phyloP scores from a whole-genome alignment of 2,797 vertebrate species.

The Diplodus sargus region DNA sequence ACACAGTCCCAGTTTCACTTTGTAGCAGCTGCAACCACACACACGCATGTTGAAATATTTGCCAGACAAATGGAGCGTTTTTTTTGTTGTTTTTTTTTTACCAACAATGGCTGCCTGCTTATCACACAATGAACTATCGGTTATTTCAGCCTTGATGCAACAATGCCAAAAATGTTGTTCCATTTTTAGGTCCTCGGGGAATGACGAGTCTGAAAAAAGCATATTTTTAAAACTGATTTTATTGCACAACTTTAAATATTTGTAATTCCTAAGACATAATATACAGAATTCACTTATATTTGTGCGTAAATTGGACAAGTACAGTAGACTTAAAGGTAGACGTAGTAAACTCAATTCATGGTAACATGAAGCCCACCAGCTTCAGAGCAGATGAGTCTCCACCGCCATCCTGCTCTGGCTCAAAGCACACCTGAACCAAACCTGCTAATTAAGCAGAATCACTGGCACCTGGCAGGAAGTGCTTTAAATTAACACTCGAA shows the following conservation, averaged over 20 bases:
- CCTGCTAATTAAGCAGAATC: constrained; percentile 20
- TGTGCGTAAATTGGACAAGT: constrained; percentile 67
- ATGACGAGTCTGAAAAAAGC: not conserved
- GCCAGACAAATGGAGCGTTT: rapidly evolving
- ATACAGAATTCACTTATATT: constrained; percentile 50
- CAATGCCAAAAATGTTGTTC: not conserved
- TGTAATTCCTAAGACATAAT: constrained; percentile 31
- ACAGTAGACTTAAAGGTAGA: constrained; percentile 60
- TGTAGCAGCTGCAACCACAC: not conserved
- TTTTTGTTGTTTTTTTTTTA: too few relatives aligned
- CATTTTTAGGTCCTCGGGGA: not conserved
- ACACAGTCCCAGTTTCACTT: not conserved
- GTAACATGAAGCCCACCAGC: constrained; percentile 24
- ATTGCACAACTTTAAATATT: constrained; percentile 73
- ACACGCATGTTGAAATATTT: not conserved
- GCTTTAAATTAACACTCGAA: not conserved
- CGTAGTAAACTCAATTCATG: constrained; percentile 29
- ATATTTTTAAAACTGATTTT: constrained; percentile 55
- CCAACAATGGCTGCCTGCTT: not conserved
- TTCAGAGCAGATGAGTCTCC: not conserved
- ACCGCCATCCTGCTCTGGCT: constrained; percentile 1
- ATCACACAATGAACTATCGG: not conserved
- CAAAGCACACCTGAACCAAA: constrained; percentile 34
- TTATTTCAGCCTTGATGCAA: not conserved
- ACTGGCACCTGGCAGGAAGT: not conserved